Base-by-base conservation (phyloP, 2,797 vertebrate genomes). In the Emys orbicularis region DNA sequence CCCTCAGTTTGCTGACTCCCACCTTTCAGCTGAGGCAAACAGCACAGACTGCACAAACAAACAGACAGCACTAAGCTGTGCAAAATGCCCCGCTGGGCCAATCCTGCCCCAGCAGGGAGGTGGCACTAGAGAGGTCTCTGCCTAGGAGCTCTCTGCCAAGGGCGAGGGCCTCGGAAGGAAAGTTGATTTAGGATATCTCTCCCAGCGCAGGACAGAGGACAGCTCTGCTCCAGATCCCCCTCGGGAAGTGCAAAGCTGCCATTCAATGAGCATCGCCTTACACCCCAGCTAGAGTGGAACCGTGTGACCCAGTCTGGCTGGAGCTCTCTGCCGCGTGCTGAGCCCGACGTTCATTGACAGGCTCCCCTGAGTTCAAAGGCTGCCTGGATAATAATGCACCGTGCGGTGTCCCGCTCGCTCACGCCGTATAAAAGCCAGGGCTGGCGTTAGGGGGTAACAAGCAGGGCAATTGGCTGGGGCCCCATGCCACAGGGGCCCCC, bases 101-200 rank as follows among this genome's bases (percentile, higher is more conserved):
- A 11, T 18, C 65, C 65, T 37, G 65, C 79, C 6, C 23, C 7
- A 23, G 79, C 79, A 56, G 52, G 44, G 12, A 47, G 21, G 12
- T n/a, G 79, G 34, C 41, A 5, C 34, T 37, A 21, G n/a, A 68
- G 65, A 21, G 65, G n/a, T 18, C 16, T 15, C 59, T 5, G 65
- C 9, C 15, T 37, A 68, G 65, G n/a, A 18, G 16, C 13, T 68
- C n/a, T 47, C 23, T 54, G 79, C n/a, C 41, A 29, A 25, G 52
- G 77, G 31, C 4, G 4, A 25, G 47, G 86, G 13, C 53, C 1
- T 6, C 41, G 7, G 27, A 7, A 1, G 0, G 3, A 53, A 23
- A 47, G 5, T 54, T 15, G 25, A 72, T 72, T 72, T 23, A 21
- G 65, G 21, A 72, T 41, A 65, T 23, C n/a, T 41, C 19, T 23